Conservation (phyloP, 2,113 vertebrate genomes). For the Australoheros scitulus region DNA sequence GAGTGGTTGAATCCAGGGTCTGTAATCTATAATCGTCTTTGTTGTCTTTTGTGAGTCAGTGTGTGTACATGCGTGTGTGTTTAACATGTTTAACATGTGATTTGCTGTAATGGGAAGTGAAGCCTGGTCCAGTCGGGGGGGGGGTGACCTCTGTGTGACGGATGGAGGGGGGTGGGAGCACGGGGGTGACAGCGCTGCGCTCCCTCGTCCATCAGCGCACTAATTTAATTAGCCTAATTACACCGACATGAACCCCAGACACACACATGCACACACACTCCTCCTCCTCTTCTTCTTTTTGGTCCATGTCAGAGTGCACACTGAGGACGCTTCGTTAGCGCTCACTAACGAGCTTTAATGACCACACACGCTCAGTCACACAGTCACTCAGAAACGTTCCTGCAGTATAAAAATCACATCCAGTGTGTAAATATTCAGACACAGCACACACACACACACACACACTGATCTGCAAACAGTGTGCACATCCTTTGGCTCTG, state of each 20-base stretch:
- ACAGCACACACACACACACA: neutral
- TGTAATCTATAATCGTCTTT: neutral
- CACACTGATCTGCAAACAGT: neutral
- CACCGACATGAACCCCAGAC: conserved; percentile 38
- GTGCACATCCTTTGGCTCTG: too few species aligned
- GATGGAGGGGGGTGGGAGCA: conserved; percentile 29
- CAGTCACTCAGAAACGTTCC: neutral
- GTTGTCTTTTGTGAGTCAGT: conserved; percentile 11
- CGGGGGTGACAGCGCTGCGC: conserved; percentile 70
- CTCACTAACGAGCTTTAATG: conserved; percentile 67
- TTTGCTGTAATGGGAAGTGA: conserved; percentile 53
- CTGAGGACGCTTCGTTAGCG: conserved; percentile 53
- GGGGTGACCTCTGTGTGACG: conserved; percentile 59
- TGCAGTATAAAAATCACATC: neutral
- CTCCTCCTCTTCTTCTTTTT: conserved; percentile 1
- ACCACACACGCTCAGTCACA: conserved; percentile 20
- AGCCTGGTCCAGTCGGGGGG: conserved; percentile 48
- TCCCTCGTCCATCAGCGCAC: conserved; percentile 78
- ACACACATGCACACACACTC: neutral
- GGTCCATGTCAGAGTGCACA: conserved; percentile 54
- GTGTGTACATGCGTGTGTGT: neutral
- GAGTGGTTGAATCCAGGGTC: neutral
- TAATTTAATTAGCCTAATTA: conserved; percentile 85
- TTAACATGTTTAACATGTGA: conserved; percentile 3
- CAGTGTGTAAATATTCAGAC: conserved; percentile 5